A percentile compares a stretch with the other conserved stretches of the same genome.
phyloP scores from a whole-genome alignment of 2,888 invertebrate genomes.

The Anodontia alba region DNA sequence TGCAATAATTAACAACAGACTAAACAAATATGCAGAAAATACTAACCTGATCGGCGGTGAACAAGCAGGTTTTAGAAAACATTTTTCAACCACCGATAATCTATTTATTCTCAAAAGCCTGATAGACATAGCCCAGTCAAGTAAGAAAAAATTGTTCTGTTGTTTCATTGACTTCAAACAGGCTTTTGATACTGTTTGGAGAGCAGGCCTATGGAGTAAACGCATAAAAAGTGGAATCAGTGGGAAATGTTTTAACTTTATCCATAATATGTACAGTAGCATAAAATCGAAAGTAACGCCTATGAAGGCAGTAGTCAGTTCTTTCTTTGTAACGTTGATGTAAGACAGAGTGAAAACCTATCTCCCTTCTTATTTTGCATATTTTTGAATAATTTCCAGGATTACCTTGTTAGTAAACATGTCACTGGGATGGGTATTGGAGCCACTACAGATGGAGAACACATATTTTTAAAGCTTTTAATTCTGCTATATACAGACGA shows the following conservation, averaged over 20 bases:
- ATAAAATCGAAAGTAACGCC: not conserved
- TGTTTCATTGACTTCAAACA: constrained; percentile 23
- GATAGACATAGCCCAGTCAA: constrained; percentile 4
- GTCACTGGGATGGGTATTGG: no score
- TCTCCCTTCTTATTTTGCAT: not conserved
- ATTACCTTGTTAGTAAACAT: no score
- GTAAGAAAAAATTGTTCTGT: constrained; percentile 17
- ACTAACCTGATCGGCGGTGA: not conserved
- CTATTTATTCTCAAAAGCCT: constrained; percentile 17
- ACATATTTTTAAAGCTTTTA: no score
- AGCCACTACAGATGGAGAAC: no score
- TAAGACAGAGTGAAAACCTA: constrained; percentile 27
- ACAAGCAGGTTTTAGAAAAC: not conserved
- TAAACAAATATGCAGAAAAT: constrained; percentile 5
- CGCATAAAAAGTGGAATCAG: not conserved
- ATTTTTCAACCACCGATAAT: not conserved
- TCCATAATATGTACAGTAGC: not conserved
- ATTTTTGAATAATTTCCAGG: constrained; percentile 11
- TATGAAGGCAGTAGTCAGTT: not conserved
- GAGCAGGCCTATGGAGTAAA: constrained; percentile 12
- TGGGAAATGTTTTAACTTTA: constrained; percentile 20
- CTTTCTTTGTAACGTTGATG: constrained; percentile 14
- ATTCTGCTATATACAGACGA: no score
- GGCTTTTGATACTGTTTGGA: constrained; percentile 10
- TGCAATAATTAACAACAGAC: not conserved